A percentile compares a stretch with the other conserved stretches of the same genome.
These are phyloP conservation scores for Lasioglossum marginatum DNA, from an alignment of 2,888 invertebrate genomes.

Conservation along the genomic window DNA sequence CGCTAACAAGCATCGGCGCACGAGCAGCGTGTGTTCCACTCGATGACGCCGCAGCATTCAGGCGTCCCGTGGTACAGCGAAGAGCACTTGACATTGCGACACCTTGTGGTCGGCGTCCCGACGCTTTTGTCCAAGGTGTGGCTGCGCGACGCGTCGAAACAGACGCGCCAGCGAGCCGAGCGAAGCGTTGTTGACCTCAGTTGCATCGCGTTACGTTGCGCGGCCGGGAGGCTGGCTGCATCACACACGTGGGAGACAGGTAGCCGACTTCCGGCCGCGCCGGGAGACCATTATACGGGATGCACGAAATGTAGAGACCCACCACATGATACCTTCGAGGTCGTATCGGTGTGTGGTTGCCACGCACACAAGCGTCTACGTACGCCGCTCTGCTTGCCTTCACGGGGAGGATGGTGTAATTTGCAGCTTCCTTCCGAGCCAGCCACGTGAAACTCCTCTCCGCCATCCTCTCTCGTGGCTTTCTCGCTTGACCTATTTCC, in stretches of 20 bases:
- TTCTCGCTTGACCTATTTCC: slow-evolving; percentile 25
- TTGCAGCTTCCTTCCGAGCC: slow-evolving; percentile 46
- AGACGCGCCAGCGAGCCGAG: slow-evolving; percentile 26
- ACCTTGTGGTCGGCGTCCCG: not conserved
- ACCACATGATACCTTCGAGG: slow-evolving; percentile 40
- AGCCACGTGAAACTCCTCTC: slow-evolving; percentile 34
- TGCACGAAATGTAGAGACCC: slow-evolving; percentile 58
- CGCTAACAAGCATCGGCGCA: too few relatives aligned
- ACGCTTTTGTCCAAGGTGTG: slow-evolving; percentile 33
- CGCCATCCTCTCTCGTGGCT: slow-evolving; percentile 18
- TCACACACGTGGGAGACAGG: slow-evolving; percentile 83
- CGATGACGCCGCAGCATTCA: not conserved
- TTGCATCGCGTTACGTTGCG: slow-evolving; percentile 36
- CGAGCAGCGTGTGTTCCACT: not conserved
- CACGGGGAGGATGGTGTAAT: slow-evolving; percentile 38
- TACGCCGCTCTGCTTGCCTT: slow-evolving; percentile 6
- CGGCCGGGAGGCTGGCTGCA: slow-evolving; percentile 79
- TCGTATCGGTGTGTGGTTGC: slow-evolving; percentile 12
- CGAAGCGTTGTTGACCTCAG: not conserved
- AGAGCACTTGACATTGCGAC: slow-evolving; percentile 15
- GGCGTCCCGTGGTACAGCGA: not conserved
- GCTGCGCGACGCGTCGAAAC: not conserved
- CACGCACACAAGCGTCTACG: not conserved
- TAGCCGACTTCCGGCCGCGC: slow-evolving; percentile 82
- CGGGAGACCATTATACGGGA: slow-evolving; percentile 66